Conservation (phyloP, 1,140 invertebrate genomes). For the Pseudomyrmex cubaensis region DNA sequence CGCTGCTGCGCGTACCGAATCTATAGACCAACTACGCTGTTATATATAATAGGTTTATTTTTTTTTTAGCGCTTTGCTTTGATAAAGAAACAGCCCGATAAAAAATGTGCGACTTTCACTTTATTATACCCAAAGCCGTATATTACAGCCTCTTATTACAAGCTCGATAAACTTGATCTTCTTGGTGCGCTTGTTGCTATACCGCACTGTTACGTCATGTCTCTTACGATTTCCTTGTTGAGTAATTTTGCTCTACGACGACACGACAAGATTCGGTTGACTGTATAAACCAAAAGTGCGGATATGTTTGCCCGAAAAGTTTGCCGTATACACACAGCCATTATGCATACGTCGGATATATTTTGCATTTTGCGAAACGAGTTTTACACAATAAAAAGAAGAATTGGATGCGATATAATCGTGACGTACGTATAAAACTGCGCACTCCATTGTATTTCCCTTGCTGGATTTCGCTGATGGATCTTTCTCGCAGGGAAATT, state of each 20-base stretch:
- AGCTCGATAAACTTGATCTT: too few relatives aligned
- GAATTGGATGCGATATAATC: conserved; percentile 33
- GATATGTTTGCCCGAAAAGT: neutral
- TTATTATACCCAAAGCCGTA: too few relatives aligned
- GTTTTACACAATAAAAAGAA: conserved; percentile 2
- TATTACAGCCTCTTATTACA: too few relatives aligned
- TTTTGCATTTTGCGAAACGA: conserved; percentile 24
- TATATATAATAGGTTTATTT: too few relatives aligned
- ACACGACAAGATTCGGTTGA: neutral
- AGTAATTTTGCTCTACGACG: neutral
- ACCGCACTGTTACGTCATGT: neutral
- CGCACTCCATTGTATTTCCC: conserved; percentile 3
- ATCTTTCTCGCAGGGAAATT: conserved; percentile 36
- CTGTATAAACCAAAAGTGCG: neutral
- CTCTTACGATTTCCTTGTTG: neutral
- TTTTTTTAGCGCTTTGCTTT: too few relatives aligned
- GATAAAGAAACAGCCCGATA: too few relatives aligned
- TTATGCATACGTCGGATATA: conserved; percentile 5
- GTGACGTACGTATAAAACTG: neutral
- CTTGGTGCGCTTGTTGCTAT: too few relatives aligned
- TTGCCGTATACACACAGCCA: neutral
- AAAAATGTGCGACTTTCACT: too few relatives aligned
- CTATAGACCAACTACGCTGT: too few relatives aligned
- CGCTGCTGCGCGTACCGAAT: too few relatives aligned
- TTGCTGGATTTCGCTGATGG: conserved; percentile 32